A percentile compares a stretch with the other conserved stretches of the same genome.
phyloP scores from a whole-genome alignment of 2,888 invertebrate genomes.

The Timema cristinae region DNA sequence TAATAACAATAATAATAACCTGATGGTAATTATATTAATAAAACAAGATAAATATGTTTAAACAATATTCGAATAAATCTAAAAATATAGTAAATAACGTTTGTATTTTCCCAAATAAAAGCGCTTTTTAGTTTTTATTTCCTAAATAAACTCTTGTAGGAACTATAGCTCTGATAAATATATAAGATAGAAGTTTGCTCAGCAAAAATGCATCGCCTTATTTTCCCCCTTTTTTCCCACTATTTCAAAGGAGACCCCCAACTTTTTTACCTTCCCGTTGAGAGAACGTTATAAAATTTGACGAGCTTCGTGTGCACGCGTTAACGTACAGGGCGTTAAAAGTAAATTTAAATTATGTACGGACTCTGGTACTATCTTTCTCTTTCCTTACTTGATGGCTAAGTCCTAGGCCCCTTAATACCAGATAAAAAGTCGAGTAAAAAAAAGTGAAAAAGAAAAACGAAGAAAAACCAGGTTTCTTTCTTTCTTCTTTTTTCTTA shows the following conservation, averaged over 20 bases:
- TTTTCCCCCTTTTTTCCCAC: neutral
- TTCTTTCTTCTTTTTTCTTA: conserved; percentile 19
- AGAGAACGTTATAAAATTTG: conserved; percentile 33
- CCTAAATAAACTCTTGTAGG: neutral
- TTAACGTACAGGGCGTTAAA: conserved; percentile 32
- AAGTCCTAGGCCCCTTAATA: conserved; percentile 28
- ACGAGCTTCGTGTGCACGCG: conserved; percentile 29
- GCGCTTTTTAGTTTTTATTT: too few species aligned
- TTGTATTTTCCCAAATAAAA: too few species aligned
- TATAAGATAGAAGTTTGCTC: conserved; percentile 3
- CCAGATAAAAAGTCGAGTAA: conserved; percentile 19
- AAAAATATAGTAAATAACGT: too few species aligned
- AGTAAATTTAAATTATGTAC: conserved; percentile 33
- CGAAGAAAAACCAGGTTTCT: conserved; percentile 15
- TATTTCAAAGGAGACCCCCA: conserved; percentile 27
- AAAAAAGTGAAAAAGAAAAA: conserved; percentile 17
- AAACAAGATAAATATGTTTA: too few species aligned
- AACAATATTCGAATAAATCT: too few species aligned
- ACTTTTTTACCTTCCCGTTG: conserved; percentile 32
- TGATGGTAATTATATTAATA: too few species aligned
- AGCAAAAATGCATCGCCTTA: neutral
- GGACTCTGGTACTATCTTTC: conserved; percentile 24
- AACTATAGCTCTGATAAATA: conserved; percentile 5
- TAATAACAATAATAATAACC: too few species aligned
- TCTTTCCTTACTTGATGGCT: conserved; percentile 22